Conservation (phyloP, 2,113 vertebrate species). For the Struthidea cinerea region DNA sequence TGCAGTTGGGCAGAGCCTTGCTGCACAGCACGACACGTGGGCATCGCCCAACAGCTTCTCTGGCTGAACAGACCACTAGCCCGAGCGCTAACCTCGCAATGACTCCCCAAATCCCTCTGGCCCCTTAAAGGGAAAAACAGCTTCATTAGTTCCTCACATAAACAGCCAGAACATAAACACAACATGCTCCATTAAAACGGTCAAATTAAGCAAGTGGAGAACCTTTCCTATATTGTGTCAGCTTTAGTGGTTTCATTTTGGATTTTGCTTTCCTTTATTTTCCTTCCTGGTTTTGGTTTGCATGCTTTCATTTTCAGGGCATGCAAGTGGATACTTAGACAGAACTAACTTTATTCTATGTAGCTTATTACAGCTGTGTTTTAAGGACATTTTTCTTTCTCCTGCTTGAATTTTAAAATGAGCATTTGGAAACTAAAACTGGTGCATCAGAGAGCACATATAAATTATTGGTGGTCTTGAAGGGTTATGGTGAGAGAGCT, state of each 20-base stretch:
- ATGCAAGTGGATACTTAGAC: not conserved
- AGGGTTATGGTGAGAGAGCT: fast-evolving
- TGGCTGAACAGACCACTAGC: not conserved
- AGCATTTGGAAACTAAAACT: not conserved
- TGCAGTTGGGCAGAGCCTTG: not conserved
- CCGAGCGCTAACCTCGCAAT: not conserved
- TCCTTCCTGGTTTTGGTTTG: fast-evolving
- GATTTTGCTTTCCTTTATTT: not conserved
- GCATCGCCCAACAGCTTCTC: not conserved
- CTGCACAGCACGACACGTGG: not conserved
- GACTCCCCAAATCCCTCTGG: not conserved
- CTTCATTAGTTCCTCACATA: constrained; percentile 28
- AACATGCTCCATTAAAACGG: constrained; percentile 39
- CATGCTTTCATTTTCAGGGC: not conserved
- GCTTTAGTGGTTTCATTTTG: not conserved
- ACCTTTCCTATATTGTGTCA: not conserved
- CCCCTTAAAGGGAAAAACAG: not conserved
- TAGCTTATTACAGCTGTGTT: not conserved
- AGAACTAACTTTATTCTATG: not conserved
- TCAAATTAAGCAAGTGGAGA: constrained; percentile 20
- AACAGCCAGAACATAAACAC: constrained; percentile 40
- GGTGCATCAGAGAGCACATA: not conserved
- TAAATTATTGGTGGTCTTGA: not conserved
- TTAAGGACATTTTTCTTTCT: not conserved
- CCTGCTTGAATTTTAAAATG: not conserved